Evolutionary conservation across 1,140 invertebrate species (phyloP), one percentile per base, ranked within the genome.

Genomic region (Himalopsyche phryganea): DNA sequence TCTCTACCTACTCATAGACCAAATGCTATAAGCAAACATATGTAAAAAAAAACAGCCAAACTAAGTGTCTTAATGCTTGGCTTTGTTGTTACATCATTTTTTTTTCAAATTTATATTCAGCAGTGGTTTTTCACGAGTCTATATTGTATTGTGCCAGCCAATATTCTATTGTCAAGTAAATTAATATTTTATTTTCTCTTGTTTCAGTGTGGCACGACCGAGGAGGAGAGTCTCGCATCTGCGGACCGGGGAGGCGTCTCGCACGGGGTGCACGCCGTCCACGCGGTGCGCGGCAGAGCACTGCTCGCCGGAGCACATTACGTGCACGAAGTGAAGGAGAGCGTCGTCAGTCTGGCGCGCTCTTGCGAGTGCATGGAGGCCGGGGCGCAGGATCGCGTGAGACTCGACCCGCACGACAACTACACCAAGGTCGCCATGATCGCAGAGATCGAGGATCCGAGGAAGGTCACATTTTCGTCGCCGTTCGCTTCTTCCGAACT

Each of bases 401-500:
- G 7, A 45, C 46, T 40, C 42, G 42, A n/a, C 42, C 18, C 42
- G 6, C 13, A 28, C 23, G 23, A 28, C 23, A 28, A 28, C 38
- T 40, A 40, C 11, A 6, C 48, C 28, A 41, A 50, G n/a, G 33
- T 19, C n/a, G n/a, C 46, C 0, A 32, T 33, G 13, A 5, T 42
- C 9, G n/a, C 40, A 4, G 33, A 56, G n/a, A 10, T 48, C n/a
- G 53, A 48, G 46, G 70, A 74, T 58, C 28, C 61, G 67, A 60
- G 71, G 71, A 15, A 70, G 71, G 52, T 71, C 67, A 7, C 55
- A 67, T 57, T 68, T 70, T 68, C 72, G 66, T 70, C 70, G 70
- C 60, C 68, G 68, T 62, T 80, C 65, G 72, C 74, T 65, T 73
- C 79, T 23, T 58, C 60, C 9, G 61, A 63, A 13, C 56, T 63